These are phyloP conservation scores for Tipula lateralis DNA, from an alignment of 2,888 invertebrate genomes.

Conservation along the genomic window DNA sequence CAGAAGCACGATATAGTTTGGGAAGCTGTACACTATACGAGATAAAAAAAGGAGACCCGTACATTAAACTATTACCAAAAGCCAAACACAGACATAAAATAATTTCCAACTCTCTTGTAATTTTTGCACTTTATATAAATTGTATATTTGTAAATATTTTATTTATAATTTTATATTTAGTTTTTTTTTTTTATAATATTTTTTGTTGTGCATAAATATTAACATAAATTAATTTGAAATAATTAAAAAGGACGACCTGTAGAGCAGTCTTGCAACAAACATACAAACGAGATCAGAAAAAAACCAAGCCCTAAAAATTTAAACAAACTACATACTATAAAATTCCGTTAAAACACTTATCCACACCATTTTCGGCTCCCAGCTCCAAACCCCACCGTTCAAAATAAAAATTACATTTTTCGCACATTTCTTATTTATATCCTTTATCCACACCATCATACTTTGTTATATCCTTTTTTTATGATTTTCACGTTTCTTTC, in stretches of 20 bases:
- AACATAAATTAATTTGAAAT: neutral
- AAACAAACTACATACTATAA: neutral
- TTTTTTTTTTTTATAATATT: neutral
- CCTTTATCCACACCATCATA: neutral
- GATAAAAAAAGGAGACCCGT: no score
- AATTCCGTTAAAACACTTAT: conserved; percentile 1
- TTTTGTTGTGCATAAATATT: neutral
- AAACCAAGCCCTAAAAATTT: neutral
- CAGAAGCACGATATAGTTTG: no score
- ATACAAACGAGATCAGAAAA: conserved; percentile 7
- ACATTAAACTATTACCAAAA: no score
- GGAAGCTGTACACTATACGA: no score
- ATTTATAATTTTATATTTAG: neutral
- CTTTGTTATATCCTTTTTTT: neutral
- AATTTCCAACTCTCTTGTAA: neutral
- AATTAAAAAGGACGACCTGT: conserved; percentile 12
- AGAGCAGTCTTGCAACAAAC: neutral
- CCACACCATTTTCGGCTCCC: neutral
- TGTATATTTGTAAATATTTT: neutral
- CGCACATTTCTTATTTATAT: conserved; percentile 16
- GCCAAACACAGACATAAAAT: neutral
- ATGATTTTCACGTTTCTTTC: conserved; percentile 26
- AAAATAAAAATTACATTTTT: neutral
- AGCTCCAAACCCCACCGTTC: neutral
- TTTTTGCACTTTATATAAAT: neutral